A percentile compares a stretch with the other conserved stretches of the same genome.
These are phyloP conservation scores for Oryctes rhinoceros DNA, from an alignment of 1,140 invertebrate species.

Conservation along the genomic window DNA sequence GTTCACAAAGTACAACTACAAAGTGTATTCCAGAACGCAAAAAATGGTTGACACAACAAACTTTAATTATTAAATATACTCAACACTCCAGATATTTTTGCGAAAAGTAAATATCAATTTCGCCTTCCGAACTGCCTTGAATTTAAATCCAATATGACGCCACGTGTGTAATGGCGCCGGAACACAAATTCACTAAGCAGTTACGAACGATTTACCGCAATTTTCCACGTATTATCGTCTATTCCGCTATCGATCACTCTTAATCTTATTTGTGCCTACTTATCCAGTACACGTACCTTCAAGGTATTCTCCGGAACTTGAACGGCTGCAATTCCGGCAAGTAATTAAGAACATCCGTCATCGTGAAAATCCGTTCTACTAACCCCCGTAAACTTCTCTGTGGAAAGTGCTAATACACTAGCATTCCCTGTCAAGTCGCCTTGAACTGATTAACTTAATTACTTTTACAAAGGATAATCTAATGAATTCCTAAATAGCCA, in stretches of 20 bases:
- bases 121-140: neutral
- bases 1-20: too few species aligned
- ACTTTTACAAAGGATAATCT: neutral
- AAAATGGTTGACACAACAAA: too few species aligned
- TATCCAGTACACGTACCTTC: neutral
- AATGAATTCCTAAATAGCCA: neutral
- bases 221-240: neutral
- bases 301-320: conserved; percentile 1
- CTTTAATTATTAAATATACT: too few species aligned
- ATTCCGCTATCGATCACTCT: neutral
- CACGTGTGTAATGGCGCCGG: neutral
- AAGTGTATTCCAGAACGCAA: too few species aligned
- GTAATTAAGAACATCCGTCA: neutral
- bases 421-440: neutral
- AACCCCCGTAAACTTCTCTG: neutral
- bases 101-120: neutral
- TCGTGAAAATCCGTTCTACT: neutral
- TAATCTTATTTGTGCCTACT: neutral
- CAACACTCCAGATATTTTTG: too few species aligned
- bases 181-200: neutral
- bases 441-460: neutral
- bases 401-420: neutral
- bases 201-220: conserved; percentile 27
- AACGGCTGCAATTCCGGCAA: neutral
- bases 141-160: neutral